These are phyloP conservation scores for Camponotus pennsylvanicus DNA, from an alignment of 1,140 invertebrate species.

Conservation along the genomic window DNA sequence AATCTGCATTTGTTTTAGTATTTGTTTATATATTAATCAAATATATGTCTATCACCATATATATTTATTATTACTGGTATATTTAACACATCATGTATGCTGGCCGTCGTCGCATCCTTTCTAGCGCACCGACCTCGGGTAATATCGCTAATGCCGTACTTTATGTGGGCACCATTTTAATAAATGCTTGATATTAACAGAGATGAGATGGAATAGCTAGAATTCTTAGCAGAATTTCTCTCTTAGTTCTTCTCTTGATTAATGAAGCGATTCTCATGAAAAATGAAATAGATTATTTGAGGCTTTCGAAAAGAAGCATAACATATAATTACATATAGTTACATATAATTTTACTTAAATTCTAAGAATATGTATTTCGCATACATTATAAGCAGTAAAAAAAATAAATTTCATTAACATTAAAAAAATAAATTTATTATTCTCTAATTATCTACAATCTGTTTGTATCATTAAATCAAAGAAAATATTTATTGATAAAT, in stretches of 20 bases:
- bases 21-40: not conserved
- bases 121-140: slow-evolving; percentile 1
- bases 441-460: not conserved
- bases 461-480: not conserved
- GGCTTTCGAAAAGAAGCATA: not conserved
- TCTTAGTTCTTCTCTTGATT: not conserved
- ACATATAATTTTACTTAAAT: not conserved
- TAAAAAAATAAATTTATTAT: not conserved
- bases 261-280: slow-evolving; percentile 29
- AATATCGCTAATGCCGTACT: slow-evolving; percentile 21
- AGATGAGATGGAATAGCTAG: not conserved
- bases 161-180: slow-evolving; percentile 46
- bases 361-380: not conserved
- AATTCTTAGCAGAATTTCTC: slow-evolving; percentile 46
- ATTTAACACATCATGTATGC: not conserved
- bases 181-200: slow-evolving; percentile 22
- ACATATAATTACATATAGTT: too few relatives aligned
- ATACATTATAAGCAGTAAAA: not conserved
- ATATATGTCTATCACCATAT: not conserved
- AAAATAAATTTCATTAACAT: not conserved
- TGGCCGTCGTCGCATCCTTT: not conserved
- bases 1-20: not conserved
- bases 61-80: not conserved
- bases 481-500: not conserved
- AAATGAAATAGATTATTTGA: slow-evolving; percentile 33